A percentile compares a stretch with the other conserved stretches of the same genome.
These are phyloP conservation scores for Campopleginae sp. DNA, from an alignment of 2,888 invertebrate species.

Conservation along the genomic window DNA sequence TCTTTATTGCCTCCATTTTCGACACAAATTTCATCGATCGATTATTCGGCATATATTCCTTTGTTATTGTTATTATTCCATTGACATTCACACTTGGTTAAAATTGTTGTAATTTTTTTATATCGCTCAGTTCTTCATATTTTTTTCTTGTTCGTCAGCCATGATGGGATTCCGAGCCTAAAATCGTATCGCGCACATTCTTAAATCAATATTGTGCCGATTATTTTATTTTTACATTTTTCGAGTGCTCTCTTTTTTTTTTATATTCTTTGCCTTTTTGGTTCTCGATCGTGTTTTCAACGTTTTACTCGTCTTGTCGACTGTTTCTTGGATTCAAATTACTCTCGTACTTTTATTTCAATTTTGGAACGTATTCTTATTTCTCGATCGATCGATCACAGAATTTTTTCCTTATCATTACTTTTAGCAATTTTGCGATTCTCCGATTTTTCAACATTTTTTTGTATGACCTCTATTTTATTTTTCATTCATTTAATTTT, in stretches of 20 bases:
- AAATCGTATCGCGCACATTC: slow-evolving; percentile 4
- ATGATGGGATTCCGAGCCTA: slow-evolving; percentile 39
- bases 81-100: slow-evolving; percentile 1
- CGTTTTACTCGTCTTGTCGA: not conserved
- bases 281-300: not conserved
- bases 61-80: not conserved
- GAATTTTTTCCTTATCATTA: not conserved
- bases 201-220: not conserved
- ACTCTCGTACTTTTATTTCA: not conserved
- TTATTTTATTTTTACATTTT: not conserved
- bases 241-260: not conserved
- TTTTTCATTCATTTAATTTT: not conserved
- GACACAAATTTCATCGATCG: not conserved
- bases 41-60: not conserved
- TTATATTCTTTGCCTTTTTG: not conserved
- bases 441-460: not conserved
- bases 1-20: not conserved
- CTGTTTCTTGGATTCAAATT: not conserved
- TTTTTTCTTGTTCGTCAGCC: slow-evolving; percentile 19
- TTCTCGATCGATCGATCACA: not conserved
- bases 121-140: not conserved
- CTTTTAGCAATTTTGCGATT: not conserved
- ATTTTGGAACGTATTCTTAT: not conserved
- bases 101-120: slow-evolving; percentile 9
- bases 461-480: not conserved